Evolutionary conservation across 1,140 invertebrate species (phyloP), one percentile per base, ranked within the genome.

Genomic region (Bradysia coprophila): DNA sequence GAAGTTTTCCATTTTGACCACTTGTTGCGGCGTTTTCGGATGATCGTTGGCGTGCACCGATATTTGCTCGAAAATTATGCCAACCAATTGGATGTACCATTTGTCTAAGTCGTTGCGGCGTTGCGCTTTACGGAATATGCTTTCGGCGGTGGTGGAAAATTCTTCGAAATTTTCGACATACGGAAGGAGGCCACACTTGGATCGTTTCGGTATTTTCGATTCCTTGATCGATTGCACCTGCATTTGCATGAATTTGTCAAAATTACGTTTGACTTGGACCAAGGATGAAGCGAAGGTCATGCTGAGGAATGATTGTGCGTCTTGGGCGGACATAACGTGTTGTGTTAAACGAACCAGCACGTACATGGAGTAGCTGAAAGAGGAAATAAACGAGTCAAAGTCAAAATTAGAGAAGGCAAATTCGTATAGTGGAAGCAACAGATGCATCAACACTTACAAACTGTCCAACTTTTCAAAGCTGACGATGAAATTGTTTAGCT

Each of bases 1-100:
- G 61, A 89, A 98, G 66, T 98, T 98, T 72, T 98, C 85, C 83
- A 95, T 89, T 66, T 89, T 85, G 28, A 98, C 75, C 34, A 97
- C 90, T 69, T 95, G 84, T 39, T 77, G 74, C 13, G 93, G 94
- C 19, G 92, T 96, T 67, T 93, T 94, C 43, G 79, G 76, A 60
- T 95, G 90, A 52, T 93, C 89, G 41, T 68, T 70, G 21, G 86
- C 76, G 47, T 90, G 79, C 15, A 76, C 65, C 9, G 74, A 66
- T 45, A 95, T 89, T 42, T 77, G 80, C 49, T 86, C 78, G 65
- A 93, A 83, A 64, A 97, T 85, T n/a, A 77, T 79, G 45, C 67
- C 68, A 2, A 92, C 75, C 41, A 98, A 65, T 60, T 82, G 75
- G 8, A 74, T 71, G 62, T 97, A 95, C 76, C 93, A 96, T 55